Conservation (phyloP, 2,888 invertebrate species). For the Pasiphila rectangulata region DNA sequence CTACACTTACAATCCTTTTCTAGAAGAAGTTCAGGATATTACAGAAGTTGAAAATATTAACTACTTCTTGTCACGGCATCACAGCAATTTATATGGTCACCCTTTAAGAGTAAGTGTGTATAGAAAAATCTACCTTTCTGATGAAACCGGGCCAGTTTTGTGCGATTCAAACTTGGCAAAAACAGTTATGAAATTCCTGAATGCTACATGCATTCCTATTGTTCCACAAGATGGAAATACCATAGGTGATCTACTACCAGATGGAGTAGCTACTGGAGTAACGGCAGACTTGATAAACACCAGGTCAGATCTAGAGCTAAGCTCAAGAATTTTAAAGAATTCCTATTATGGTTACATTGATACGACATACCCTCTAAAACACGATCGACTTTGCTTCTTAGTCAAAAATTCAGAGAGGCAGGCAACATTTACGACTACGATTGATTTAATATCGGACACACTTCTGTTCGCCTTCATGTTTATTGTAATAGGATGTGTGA, state of each 20-base stretch:
- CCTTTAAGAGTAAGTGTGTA: constrained; percentile 61
- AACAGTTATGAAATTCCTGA: constrained; percentile 56
- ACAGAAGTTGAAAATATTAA: constrained; percentile 59
- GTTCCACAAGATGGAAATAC: constrained; percentile 64
- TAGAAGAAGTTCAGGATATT: constrained; percentile 60
- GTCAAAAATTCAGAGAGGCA: constrained; percentile 74
- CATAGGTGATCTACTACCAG: constrained; percentile 63
- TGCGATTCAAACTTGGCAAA: constrained; percentile 57
- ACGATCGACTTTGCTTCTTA: constrained; percentile 80
- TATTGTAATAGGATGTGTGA: constrained; percentile 48
- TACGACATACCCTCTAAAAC: constrained; percentile 71
- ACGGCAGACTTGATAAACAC: constrained; percentile 69
- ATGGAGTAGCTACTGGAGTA: constrained; percentile 71
- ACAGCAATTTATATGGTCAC: constrained; percentile 58
- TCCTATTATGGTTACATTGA: constrained; percentile 75
- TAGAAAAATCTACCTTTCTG: constrained; percentile 54
- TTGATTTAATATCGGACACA: constrained; percentile 56
- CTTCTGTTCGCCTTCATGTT: constrained; percentile 53
- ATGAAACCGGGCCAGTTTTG: constrained; percentile 49
- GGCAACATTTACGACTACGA: constrained; percentile 67
- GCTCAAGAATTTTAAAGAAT: constrained; percentile 75
- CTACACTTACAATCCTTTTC: constrained; percentile 77
- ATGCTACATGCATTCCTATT: constrained; percentile 63
- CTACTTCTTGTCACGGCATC: constrained; percentile 47
- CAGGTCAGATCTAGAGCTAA: constrained; percentile 78